Evolutionary conservation across 2,113 vertebrate genomes (phyloP), one percentile per base, ranked within the genome.

Genomic region (Ceyx margarethae): DNA sequence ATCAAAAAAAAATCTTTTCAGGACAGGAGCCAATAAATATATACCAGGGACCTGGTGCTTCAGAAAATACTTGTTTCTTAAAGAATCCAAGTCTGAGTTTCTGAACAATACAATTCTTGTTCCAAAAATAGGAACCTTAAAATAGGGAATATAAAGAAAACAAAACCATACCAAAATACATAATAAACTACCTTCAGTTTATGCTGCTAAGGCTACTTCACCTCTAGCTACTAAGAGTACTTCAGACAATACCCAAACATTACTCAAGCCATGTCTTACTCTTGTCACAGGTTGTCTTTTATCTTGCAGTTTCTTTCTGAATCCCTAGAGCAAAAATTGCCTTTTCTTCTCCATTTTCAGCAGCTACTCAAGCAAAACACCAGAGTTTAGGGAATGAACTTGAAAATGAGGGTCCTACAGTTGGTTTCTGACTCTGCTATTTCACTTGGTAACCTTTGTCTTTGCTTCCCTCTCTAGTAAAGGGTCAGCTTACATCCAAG

Each of bases 361-460:
- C 61, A 91, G 53, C 60, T 78, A 64, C 67, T 93, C 65, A 92
- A 86, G 77, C 29, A 94, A 92, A 90, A 67, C 53, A 78, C 48
- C 42, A 58, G 79, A 83, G 68, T 48, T 71, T 19, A 78, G 33
- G 26, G 20, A 87, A 84, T 42, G 29, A 75, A 64, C 45, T 50
- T 42, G 62, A 71, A 81, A 91, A 86, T 31, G 26, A 60, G 14
- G 23, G 28, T 43, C 57, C n/a, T 81, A 42, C 37, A 5, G 0
- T 28, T 83, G n/a, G 18, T 71, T 56, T 65, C 68, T 22, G 10
- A 75, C 45, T 81, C 33, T 53, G 21, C 46, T 50, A 25, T 68
- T 86, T 56, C 37, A 68, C 50, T 57, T 43, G 5, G 8, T 56
- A 74, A 94, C 29, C 73, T 77, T 60, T 62, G 46, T 28, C 69